Conservation (phyloP, 2,888 invertebrate genomes). For the Macrosiphum euphorbiae region DNA sequence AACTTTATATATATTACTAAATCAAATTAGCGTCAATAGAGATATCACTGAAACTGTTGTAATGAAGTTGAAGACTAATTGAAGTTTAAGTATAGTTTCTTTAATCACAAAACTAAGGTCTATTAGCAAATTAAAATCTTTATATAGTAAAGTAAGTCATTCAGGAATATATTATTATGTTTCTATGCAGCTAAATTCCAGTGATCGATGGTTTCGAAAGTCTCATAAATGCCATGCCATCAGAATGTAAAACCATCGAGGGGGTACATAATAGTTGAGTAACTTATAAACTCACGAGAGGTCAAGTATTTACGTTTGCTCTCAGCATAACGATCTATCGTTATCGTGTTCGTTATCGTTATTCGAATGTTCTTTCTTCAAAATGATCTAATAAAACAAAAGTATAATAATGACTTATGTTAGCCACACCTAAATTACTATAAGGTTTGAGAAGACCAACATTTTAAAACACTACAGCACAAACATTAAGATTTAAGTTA, state of each 20-base stretch:
- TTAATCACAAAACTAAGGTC: background rate
- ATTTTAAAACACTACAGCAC: background rate
- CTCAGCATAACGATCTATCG: constrained; percentile 42
- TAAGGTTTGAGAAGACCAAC: background rate
- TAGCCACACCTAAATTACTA: background rate
- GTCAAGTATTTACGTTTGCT: constrained; percentile 20
- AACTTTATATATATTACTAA: constrained; percentile 4
- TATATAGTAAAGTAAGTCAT: background rate
- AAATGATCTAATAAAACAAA: constrained; percentile 46
- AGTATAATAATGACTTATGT: constrained; percentile 36
- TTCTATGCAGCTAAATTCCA: background rate
- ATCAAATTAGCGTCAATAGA: background rate
- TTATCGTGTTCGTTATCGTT: constrained; percentile 18
- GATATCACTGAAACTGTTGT: background rate
- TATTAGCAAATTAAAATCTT: background rate
- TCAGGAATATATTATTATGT: background rate
- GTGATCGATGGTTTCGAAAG: constrained; percentile 23
- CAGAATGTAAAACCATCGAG: background rate
- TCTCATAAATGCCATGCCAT: background rate
- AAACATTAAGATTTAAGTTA: constrained; percentile 26
- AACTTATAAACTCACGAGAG: background rate
- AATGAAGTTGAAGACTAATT: background rate
- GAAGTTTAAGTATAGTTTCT: background rate
- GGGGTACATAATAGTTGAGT: constrained; percentile 10
- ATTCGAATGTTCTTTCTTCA: background rate